Conservation (phyloP, 1,140 invertebrate genomes). For the Aphelinus certus region DNA sequence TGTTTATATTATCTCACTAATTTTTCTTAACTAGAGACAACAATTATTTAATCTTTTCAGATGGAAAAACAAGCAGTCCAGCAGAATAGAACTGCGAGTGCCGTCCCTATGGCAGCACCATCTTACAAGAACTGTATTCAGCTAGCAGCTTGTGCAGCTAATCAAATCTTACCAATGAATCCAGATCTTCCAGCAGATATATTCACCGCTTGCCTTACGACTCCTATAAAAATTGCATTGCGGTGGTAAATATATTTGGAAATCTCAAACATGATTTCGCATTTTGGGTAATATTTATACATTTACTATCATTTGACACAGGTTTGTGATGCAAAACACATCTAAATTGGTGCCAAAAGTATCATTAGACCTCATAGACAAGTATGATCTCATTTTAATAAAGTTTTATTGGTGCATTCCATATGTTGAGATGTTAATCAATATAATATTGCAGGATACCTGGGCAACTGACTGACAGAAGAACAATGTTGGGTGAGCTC, state of each 20-base stretch:
- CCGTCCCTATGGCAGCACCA: constrained; percentile 58
- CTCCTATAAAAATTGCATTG: constrained; percentile 96
- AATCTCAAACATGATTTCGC: too few relatives aligned
- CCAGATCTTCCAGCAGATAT: constrained; percentile 98
- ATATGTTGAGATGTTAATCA: constrained; percentile 24
- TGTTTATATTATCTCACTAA: constrained; percentile 4
- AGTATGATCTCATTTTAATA: constrained; percentile 70
- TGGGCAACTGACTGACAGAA: constrained; percentile 91
- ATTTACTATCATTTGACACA: constrained; percentile 45
- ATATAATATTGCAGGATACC: constrained; percentile 79
- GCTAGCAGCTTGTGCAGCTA: constrained; percentile 90
- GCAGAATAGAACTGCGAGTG: constrained; percentile 58
- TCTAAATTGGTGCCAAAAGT: constrained; percentile 83
- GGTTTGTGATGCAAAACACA: constrained; percentile 88
- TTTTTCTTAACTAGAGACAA: background rate
- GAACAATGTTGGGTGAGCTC: constrained; percentile 97
- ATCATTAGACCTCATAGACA: constrained; percentile 87
- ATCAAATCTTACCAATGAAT: constrained; percentile 96
- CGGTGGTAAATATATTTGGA: constrained; percentile 74
- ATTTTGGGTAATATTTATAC: background rate
- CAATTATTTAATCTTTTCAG: constrained; percentile 37
- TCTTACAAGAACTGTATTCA: constrained; percentile 94
- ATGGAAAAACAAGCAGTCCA: constrained; percentile 61
- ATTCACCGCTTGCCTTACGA: constrained; percentile 97
- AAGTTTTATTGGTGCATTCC: background rate